Conservation (phyloP, 2,888 invertebrate species). For the Drosophila multiciliata region DNA sequence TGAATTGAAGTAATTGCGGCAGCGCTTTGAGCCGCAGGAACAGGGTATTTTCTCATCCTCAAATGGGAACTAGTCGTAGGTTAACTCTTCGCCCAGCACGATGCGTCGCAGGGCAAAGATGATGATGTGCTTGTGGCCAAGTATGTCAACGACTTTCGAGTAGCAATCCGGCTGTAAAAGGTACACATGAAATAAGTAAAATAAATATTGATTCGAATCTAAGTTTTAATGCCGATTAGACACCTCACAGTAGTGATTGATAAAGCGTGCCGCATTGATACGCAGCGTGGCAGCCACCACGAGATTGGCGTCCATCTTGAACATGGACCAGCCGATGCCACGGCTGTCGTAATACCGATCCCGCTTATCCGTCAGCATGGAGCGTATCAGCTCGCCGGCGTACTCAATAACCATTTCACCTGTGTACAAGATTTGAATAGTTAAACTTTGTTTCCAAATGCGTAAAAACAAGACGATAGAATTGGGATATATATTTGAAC, state of each 20-base stretch:
- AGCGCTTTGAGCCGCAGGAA: constrained; percentile 95
- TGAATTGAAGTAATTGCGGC: constrained; percentile 94
- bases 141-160: constrained; percentile 97
- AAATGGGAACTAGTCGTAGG: constrained; percentile 98
- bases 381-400: constrained; percentile 93
- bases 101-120: constrained; percentile 97
- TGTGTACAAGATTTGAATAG: background rate
- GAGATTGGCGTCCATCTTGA: constrained; percentile 96
- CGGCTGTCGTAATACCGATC: constrained; percentile 97
- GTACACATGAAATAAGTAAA: constrained; percentile 4
- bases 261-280: constrained; percentile 98
- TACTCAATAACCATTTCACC: constrained; percentile 89
- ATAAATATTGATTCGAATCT: background rate
- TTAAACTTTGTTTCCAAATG: background rate
- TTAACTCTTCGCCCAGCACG: constrained; percentile 95
- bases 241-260: constrained; percentile 99
- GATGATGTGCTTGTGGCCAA: constrained; percentile 97
- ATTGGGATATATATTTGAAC: background rate
- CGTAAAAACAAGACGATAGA: background rate
- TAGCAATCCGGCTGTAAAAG: constrained; percentile 96
- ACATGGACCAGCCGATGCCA: constrained; percentile 99
- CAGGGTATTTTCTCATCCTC: constrained; percentile 99
- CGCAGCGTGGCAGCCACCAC: constrained; percentile 99
- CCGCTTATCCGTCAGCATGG: constrained; percentile 95
- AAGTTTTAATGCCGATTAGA: constrained; percentile 82